Base-by-base conservation (phyloP, 2,113 vertebrate genomes). In the Dipodomys stephensi region DNA sequence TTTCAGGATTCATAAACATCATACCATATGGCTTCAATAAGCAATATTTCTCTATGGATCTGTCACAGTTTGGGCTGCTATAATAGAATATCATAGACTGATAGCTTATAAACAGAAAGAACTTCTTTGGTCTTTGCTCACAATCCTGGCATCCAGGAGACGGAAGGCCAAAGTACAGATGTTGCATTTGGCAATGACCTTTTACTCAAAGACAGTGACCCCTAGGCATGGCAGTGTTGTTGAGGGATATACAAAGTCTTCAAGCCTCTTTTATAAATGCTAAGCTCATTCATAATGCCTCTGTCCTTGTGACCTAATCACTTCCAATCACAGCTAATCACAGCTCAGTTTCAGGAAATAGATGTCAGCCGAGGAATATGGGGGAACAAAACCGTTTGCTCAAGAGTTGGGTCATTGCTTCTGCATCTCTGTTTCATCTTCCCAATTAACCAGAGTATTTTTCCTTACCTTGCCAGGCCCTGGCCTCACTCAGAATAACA, bases 1-100 rank as follows among this genome's bases (percentile, higher is more conserved):
- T 88, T 86, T 80, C 39, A 89, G 92, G 11, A 93, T 90, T 87
- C 82, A 76, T 35, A 79, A 30, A n/a, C 25, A 35, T 67, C 68
- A 67, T 0, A 4, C 18, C 68, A 67, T 0, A 4, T 20, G 13
- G 9, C 28, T 88, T 65, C 89, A 35, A n/a, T 0, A 1, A 92
- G 32, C 13, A 49, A 4, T 57, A 68, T 7, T 83, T 85, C 32
- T 77, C 72, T 86, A 19, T 7, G 10, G 44, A 15, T n/a, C 49
- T 60, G 25, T 15, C 30, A 15, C 72, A 57, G 15, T 67, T 73
- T 22, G 57, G 30, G 20, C 44, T 67, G 0, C 16, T 49, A 5
- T 60, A 13, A n/a, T 28, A 74, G n/a, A 90, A 22, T 27, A 23
- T 16, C 28, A 7, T 15, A n/a, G n/a, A 79, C 23, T 73, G 23